phyloP scores from a whole-genome alignment of 2,888 invertebrate genomes.

The Rhamphomyia laevipes region DNA sequence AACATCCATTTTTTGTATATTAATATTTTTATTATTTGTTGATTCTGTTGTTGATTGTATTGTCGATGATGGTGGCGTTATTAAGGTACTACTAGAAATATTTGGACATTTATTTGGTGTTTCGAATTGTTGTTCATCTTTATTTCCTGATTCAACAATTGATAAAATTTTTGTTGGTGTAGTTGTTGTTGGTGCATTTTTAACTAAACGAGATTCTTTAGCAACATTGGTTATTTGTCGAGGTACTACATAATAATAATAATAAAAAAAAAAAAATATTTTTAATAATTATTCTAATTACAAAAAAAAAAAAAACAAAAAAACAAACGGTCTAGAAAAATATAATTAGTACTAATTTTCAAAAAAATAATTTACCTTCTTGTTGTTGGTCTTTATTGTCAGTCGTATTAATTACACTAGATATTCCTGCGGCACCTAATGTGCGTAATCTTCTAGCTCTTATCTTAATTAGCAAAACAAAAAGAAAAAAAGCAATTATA shows the following conservation, averaged over 20 bases:
- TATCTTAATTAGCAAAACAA: constrained; percentile 20
- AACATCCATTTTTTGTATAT: constrained; percentile 23
- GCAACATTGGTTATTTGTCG: constrained; percentile 23
- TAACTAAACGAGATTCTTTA: constrained; percentile 30
- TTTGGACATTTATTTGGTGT: constrained; percentile 8
- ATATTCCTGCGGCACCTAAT: constrained; percentile 21
- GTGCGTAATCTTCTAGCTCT: constrained; percentile 31
- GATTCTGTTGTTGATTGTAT: constrained; percentile 9
- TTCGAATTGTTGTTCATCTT: too few species aligned
- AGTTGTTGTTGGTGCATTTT: constrained; percentile 13
- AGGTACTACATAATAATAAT: constrained; percentile 12
- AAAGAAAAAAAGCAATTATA: not conserved
- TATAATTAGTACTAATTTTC: not conserved
- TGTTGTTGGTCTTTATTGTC: constrained; percentile 11
- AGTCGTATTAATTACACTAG: not conserved
- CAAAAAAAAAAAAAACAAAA: not conserved
- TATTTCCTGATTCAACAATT: constrained; percentile 6
- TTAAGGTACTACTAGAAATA: not conserved
- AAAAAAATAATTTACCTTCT: constrained; percentile 12
- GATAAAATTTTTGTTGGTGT: constrained; percentile 4
- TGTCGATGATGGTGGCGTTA: constrained; percentile 7
- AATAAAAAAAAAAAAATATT: constrained; percentile 1
- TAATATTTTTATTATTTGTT: constrained; percentile 6
- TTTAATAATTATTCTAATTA: not conserved
- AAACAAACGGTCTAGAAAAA: not conserved